Evolutionary conservation across 2,113 vertebrate genomes (phyloP).

Genomic region (Amphilophus citrinellus): DNA sequence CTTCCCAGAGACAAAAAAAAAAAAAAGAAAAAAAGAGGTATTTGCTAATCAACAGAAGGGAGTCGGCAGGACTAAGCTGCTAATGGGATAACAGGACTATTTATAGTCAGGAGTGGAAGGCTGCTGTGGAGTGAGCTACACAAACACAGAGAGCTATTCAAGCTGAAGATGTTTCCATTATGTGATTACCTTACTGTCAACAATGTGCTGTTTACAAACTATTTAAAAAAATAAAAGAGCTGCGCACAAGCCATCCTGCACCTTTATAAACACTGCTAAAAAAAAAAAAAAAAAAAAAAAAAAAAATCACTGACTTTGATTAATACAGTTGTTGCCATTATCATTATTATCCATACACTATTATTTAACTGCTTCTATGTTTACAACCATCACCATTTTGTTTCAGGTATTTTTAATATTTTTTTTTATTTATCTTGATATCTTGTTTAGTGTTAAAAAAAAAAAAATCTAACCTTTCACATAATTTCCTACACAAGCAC

Average conservation of each 20-base stretch:
- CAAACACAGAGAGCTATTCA: slow-evolving; percentile 8
- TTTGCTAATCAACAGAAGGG: slow-evolving; percentile 58
- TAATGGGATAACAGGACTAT: slow-evolving; percentile 72
- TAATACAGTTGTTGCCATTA: neutral
- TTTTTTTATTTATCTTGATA: neutral
- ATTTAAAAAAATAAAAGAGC: neutral
- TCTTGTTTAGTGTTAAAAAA: neutral
- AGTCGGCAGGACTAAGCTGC: slow-evolving; percentile 53
- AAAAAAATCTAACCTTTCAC: neutral
- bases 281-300: too few species aligned
- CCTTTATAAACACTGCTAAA: neutral
- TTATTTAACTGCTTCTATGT: neutral
- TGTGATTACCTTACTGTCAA: neutral
- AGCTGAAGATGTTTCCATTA: neutral
- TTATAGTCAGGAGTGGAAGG: slow-evolving; percentile 47
- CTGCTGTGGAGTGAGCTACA: slow-evolving; percentile 30
- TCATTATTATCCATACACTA: too few species aligned
- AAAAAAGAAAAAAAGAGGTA: neutral
- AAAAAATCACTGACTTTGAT: too few species aligned
- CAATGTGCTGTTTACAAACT: neutral
- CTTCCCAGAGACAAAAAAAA: neutral
- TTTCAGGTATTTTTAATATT: neutral
- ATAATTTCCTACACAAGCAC: neutral
- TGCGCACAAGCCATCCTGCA: neutral
- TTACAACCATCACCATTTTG: neutral